phyloP scores from a whole-genome alignment of 2,888 invertebrate species.

The Isoperla grammatica region DNA sequence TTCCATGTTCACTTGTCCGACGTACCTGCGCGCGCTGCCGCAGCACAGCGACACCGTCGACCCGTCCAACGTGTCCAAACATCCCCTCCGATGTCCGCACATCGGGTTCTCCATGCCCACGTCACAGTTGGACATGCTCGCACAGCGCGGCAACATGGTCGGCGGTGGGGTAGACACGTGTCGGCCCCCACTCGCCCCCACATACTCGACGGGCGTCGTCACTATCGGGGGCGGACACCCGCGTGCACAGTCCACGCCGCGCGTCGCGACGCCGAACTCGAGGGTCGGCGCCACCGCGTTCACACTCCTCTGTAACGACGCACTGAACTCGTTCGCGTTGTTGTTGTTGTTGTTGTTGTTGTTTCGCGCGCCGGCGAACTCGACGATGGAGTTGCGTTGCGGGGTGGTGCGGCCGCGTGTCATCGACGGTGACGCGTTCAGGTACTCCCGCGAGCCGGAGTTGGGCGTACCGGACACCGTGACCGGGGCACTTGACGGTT shows the following conservation, averaged over 20 bases:
- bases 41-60: conserved; percentile 29
- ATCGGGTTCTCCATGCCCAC: conserved; percentile 20
- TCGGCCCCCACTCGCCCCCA: conserved; percentile 58
- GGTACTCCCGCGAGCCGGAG: conserved; percentile 18
- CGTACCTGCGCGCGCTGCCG: conserved; percentile 20
- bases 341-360: too few relatives aligned
- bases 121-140: conserved; percentile 26
- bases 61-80: conserved; percentile 20
- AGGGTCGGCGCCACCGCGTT: background rate
- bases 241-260: background rate
- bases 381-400: background rate
- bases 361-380: background rate
- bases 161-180: conserved; percentile 43
- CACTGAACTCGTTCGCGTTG: conserved; percentile 12
- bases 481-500: conserved; percentile 1
- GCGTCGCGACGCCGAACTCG: background rate
- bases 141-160: conserved; percentile 27
- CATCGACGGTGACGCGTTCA: conserved; percentile 25
- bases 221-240: conserved; percentile 35
- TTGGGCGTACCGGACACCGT: background rate
- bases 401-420: conserved; percentile 22
- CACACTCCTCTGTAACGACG: conserved; percentile 9
- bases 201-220: conserved; percentile 51
- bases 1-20: background rate
- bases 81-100: conserved; percentile 20